Evolutionary conservation across 1,140 invertebrate species (phyloP).

Genomic region (Phocides pigmalion): DNA sequence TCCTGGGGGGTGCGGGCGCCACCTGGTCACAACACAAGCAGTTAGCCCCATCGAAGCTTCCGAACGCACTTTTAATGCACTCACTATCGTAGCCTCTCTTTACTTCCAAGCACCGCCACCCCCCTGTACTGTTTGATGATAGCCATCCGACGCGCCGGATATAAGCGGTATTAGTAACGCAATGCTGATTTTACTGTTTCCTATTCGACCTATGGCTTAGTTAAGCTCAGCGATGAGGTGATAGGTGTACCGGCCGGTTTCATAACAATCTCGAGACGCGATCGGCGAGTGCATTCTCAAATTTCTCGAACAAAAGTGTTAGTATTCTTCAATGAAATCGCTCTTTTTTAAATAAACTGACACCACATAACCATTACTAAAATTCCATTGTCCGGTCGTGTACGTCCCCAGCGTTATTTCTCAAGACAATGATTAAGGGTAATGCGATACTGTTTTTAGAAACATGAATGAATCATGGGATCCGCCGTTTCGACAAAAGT

Average conservation of each 20-base stretch:
- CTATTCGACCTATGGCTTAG: conserved; percentile 62
- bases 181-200: conserved; percentile 49
- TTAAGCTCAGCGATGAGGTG: conserved; percentile 66
- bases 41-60: conserved; percentile 81
- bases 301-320: conserved; percentile 72
- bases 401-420: conserved; percentile 65
- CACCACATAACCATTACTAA: conserved; percentile 70
- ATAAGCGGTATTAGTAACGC: conserved; percentile 77
- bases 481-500: conserved; percentile 53
- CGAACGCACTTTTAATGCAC: conserved; percentile 82
- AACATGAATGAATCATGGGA: conserved; percentile 74
- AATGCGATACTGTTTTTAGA: conserved; percentile 77
- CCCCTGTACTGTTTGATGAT: conserved; percentile 71
- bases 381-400: conserved; percentile 77
- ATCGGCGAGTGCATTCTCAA: conserved; percentile 54
- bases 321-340: conserved; percentile 74
- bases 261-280: conserved; percentile 43
- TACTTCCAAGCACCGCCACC: conserved; percentile 78
- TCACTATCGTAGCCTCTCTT: conserved; percentile 77
- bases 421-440: conserved; percentile 73
- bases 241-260: conserved; percentile 49
- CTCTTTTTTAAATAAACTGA: conserved; percentile 69
- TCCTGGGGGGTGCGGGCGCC: conserved; percentile 86
- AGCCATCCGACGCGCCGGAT: conserved; percentile 69
- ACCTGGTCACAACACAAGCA: conserved; percentile 83